A percentile compares a stretch with the other conserved stretches of the same genome.
Evolutionary conservation across 2,113 vertebrate genomes (phyloP).

Genomic region (Rhadina sibilatrix): DNA sequence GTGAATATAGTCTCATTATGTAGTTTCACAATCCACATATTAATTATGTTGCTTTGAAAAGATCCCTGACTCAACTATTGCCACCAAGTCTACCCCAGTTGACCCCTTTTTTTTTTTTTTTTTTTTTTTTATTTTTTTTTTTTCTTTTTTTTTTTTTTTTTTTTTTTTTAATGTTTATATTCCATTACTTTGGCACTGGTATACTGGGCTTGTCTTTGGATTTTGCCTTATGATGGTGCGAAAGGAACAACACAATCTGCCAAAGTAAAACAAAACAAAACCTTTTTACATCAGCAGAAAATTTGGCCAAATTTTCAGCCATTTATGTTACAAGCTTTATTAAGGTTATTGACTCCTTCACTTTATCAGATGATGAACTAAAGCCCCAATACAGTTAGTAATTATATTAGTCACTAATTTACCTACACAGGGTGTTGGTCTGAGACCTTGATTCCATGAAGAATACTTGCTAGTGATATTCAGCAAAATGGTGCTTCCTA

Average conservation of each 20-base stretch:
- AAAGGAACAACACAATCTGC: not conserved
- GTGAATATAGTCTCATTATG: not conserved
- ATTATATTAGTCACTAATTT: not conserved
- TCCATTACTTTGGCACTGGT: not conserved
- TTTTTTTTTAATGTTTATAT: not conserved
- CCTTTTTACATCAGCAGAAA: not conserved
- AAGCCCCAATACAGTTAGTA: not conserved
- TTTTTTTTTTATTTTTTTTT: too few relatives aligned
- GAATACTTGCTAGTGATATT: not conserved
- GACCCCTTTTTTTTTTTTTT: not conserved
- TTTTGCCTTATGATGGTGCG: not conserved
- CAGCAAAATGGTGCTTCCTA: not conserved
- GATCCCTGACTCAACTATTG: not conserved
- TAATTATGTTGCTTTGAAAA: not conserved
- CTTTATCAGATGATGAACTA: not conserved
- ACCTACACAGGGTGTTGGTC: not conserved
- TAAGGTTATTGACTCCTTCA: not conserved
- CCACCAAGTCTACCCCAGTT: not conserved
- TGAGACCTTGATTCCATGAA: not conserved
- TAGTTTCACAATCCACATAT: not conserved
- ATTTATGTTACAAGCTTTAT: not conserved
- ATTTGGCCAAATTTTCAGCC: not conserved
- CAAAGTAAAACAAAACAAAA: not conserved
- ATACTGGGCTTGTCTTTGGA: not conserved
- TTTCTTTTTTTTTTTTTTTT: too few relatives aligned